phyloP scores from a whole-genome alignment of 2,113 vertebrate species.

The Pelecanoides urinatrix region DNA sequence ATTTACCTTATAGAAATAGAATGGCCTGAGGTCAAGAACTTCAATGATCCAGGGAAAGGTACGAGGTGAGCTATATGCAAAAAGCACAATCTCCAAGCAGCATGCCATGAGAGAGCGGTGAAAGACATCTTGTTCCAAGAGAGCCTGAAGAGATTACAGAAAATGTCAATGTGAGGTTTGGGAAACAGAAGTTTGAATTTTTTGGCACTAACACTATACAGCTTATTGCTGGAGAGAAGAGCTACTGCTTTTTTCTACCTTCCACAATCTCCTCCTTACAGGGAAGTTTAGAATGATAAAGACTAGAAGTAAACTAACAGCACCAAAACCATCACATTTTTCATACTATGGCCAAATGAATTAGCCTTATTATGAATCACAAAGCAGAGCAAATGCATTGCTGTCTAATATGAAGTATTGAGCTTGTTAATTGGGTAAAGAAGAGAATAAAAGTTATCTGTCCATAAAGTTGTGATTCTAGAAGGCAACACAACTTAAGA shows the following conservation, averaged over 20 bases:
- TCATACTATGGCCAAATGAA: neutral
- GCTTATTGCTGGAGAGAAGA: neutral
- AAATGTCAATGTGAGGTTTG: rapidly evolving
- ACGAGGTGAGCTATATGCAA: constrained; percentile 92
- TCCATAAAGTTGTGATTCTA: neutral
- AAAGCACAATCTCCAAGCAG: constrained; percentile 94
- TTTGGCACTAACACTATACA: neutral
- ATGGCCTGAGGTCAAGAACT: constrained; percentile 83
- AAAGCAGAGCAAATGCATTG: neutral
- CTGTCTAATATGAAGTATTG: neutral
- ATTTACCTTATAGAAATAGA: constrained; percentile 95
- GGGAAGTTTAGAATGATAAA: neutral
- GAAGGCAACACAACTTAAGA: neutral
- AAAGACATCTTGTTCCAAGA: constrained; percentile 93
- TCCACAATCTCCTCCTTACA: neutral
- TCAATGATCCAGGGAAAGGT: constrained; percentile 96
- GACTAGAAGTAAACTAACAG: neutral
- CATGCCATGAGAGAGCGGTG: constrained; percentile 92
- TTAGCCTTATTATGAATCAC: neutral
- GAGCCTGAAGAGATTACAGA: constrained; percentile 71
- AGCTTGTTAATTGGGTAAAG: neutral
- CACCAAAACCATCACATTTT: neutral
- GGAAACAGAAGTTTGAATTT: neutral
- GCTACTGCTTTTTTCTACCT: neutral
- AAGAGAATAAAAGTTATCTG: neutral